Evolutionary conservation across 1,140 invertebrate species (phyloP).

Genomic region (Lordiphosa clarofinis): DNA sequence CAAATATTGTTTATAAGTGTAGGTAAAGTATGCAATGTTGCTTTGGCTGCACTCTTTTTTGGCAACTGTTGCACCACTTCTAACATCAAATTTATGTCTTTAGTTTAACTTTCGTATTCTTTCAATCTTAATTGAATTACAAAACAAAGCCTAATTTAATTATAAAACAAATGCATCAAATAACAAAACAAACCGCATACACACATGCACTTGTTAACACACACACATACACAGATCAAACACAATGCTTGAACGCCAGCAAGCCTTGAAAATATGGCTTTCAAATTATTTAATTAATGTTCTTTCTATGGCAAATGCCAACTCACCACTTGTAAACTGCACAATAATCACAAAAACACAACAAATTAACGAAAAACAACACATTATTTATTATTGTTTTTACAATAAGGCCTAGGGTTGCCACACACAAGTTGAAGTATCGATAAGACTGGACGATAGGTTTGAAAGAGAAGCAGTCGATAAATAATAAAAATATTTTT

Average conservation of each 20-base stretch:
- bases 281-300: neutral
- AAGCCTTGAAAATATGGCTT: conserved; percentile 2
- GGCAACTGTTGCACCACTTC: neutral
- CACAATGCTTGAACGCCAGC: neutral
- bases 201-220: conserved; percentile 23
- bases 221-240: neutral
- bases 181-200: conserved; percentile 59
- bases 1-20: no score
- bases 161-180: conserved; percentile 53
- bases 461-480: no score
- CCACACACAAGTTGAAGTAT: neutral
- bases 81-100: conserved; percentile 18
- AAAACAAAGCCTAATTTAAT: conserved; percentile 49
- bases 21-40: no score
- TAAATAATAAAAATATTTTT: no score
- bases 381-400: conserved; percentile 27
- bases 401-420: conserved; percentile 9
- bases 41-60: no score
- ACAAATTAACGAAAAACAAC: conserved; percentile 42
- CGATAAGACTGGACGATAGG: no score
- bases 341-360: conserved; percentile 33
- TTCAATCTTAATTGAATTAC: conserved; percentile 4
- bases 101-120: neutral
- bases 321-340: conserved; percentile 36
- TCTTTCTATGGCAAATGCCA: no score